Base-by-base conservation (phyloP, 2,888 invertebrate genomes). In the Drosophila cognata region DNA sequence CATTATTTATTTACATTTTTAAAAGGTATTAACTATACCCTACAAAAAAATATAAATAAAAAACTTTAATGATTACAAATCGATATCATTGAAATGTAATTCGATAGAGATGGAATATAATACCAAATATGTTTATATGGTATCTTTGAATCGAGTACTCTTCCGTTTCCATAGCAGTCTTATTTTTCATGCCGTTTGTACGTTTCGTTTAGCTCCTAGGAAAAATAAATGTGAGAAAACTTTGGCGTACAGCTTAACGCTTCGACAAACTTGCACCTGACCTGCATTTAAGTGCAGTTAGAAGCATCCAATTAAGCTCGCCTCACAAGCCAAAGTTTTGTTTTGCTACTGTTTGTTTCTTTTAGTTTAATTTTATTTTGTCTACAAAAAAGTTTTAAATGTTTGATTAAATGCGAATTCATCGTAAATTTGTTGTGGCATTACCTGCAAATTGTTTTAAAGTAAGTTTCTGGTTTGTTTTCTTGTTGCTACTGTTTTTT, bases 371-470 rank as follows among this genome's bases (percentile, higher is more conserved):
- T 81, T 79, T 88, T 63, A 79, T 76, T 84, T 70, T 57, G 69
- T 79, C 73, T 77, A 83, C 79, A 81, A 81, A 81, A 85, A 87
- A 87, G 89, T 89, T 85, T 81, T 79, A 86, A 89, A 87, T 84
- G 82, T 87, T 85, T 89, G 87, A 85, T 89, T 87, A 77, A 87
- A 81, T 74, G 74, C 64, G 71, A 85, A 89, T 89, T 81, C 75
- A 77, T 77, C 75, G 73, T 53, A 82, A 77, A 81, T 86, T 83
- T 74, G 70, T 55, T 76, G 77, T 75, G 77, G 64, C 71, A 70
- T 71, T 60, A 66, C 68, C 61, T 53, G 31, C 58, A 71, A 77
- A 64, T 67, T 79, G 59, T 59, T 61, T 35, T n/a, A 31, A 46
- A 21, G 52, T 52, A 56, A 50, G 53, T 48, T 29, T 61, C 28